Base-by-base conservation (phyloP, 2,797 vertebrate genomes). In the Arnoldichthys spilopterus region DNA sequence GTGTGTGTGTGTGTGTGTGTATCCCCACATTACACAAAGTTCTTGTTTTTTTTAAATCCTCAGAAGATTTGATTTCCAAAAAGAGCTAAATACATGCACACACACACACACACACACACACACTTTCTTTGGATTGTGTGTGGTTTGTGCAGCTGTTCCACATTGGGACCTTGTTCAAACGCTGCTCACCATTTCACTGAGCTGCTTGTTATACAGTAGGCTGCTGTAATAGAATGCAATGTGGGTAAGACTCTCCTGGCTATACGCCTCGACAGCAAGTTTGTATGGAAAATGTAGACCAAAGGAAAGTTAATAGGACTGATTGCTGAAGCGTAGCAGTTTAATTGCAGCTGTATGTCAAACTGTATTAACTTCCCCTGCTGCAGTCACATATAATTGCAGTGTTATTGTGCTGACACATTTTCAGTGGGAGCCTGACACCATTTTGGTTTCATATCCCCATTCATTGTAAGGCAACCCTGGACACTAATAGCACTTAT, bases 211-310 rank as follows among this genome's bases (percentile, higher is more conserved):
- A 26, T 58, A 26, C 70, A 72, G 40, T 28, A 16, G 24, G 15
- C 72, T 47, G 43, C 43, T 58, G 12, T 54, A 54, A 73, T 43
- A 20, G 43, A 59, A 72, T 43, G 69, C 13, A 34, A 7, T 58
- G 30, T 56, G 30, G 34, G 30, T 6, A 54, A 56, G 13, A 15
- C 15, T 34, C 0, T 40, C 78, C 87, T 70, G 80, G 85, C 84
- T 63, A 84, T 83, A 82, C 18, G 13, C 37, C 40, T 26, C 4
- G 24, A 0, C 3, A 22, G 34, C 22, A 24, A 2, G 34, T 67
- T 32, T 15, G 3, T 51, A 32, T 3, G 12, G 49, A 37, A 71
- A 71, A 54, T 37, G 18, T 34, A 51, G 67, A 12, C 16, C 11
- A 1, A 22, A 24, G 28, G 8, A 12, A 54, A 18, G 51, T 40